These are phyloP conservation scores for Cephus pygmeus DNA, from an alignment of 2,888 invertebrate genomes.

Conservation along the genomic window DNA sequence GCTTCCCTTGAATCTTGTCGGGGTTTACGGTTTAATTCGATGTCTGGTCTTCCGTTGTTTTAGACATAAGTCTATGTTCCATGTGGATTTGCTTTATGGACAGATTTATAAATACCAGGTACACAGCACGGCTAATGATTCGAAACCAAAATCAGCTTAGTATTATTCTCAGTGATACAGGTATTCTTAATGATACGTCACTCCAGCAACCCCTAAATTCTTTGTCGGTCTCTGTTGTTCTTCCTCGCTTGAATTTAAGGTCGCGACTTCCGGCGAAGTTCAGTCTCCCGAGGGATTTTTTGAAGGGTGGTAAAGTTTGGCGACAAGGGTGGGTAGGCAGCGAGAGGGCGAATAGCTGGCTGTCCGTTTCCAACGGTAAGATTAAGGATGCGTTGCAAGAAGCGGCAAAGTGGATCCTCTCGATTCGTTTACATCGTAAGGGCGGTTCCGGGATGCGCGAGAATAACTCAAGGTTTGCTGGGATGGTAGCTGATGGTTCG, in stretches of 20 bases:
- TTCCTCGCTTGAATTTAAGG: background rate
- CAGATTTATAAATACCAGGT: background rate
- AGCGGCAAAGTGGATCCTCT: slow-evolving; percentile 20
- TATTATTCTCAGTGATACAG: background rate
- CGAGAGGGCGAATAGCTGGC: slow-evolving; percentile 9
- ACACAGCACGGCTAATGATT: background rate
- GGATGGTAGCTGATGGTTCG: background rate
- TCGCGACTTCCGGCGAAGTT: background rate
- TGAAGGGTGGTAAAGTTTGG: background rate
- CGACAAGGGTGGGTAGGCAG: background rate
- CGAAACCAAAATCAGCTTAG: background rate
- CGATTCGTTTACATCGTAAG: slow-evolving; percentile 22
- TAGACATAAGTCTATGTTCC: background rate
- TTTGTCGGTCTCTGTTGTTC: background rate
- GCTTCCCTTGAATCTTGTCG: background rate
- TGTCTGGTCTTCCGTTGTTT: background rate
- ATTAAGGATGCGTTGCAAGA: slow-evolving; percentile 16
- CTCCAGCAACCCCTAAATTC: background rate
- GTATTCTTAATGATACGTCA: background rate
- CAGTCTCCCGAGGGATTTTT: too few relatives aligned
- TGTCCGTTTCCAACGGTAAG: slow-evolving; percentile 7
- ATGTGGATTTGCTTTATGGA: background rate
- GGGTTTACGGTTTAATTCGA: background rate
- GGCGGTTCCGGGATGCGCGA: slow-evolving; percentile 15
- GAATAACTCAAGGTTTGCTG: slow-evolving; percentile 6